Conservation (phyloP, 1,140 invertebrate genomes). For the Notospermus geniculatus region DNA sequence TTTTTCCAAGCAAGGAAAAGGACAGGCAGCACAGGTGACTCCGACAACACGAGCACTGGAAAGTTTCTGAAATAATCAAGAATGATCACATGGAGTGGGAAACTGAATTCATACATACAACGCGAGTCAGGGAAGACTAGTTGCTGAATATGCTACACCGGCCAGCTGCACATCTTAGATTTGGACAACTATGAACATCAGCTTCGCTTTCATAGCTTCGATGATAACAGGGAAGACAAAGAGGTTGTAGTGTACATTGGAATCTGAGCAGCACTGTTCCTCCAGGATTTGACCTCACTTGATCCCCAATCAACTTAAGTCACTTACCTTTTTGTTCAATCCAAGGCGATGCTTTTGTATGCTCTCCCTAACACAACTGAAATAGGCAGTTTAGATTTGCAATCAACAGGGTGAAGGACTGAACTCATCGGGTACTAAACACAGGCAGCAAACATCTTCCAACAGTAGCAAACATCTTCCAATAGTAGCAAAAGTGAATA, state of each 20-base stretch:
- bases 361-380: slow-evolving; percentile 36
- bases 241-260: no score
- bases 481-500: neutral
- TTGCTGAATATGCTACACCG: no score
- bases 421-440: no score
- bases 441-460: neutral
- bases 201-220: neutral
- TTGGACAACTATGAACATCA: no score
- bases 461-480: no score
- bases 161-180: no score
- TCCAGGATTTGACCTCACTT: no score
- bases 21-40: slow-evolving; percentile 44
- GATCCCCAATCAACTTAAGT: no score
- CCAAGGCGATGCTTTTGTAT: slow-evolving; percentile 44
- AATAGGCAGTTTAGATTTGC: slow-evolving; percentile 29
- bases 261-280: no score
- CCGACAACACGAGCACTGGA: slow-evolving; percentile 37
- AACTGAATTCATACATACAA: neutral
- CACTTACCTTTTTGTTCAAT: slow-evolving; percentile 44
- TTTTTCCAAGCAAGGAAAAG: slow-evolving; percentile 32
- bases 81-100: neutral
- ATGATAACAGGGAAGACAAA: slow-evolving; percentile 10
- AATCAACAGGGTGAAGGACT: neutral
- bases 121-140: no score
- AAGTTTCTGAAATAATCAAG: slow-evolving; percentile 37